A percentile compares a stretch with the other conserved stretches of the same genome.
phyloP scores from a whole-genome alignment of 2,888 invertebrate species.

The Cheilosia vernalis region DNA sequence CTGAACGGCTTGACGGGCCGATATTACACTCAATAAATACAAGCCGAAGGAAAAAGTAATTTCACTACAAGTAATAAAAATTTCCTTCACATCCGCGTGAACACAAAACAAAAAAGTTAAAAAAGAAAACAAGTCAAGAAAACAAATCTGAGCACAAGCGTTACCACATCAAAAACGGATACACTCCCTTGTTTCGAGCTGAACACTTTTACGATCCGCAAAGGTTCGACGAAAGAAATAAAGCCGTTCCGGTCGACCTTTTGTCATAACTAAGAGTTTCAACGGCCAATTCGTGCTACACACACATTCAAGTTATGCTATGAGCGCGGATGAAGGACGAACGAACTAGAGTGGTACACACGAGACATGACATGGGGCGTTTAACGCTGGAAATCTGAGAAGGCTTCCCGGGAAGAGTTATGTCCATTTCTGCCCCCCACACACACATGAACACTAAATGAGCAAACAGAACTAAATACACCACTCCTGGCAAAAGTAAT shows the following conservation, averaged over 20 bases:
- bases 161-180: slow-evolving; percentile 39
- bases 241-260: slow-evolving; percentile 66
- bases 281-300: slow-evolving; percentile 59
- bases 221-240: slow-evolving; percentile 69
- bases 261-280: slow-evolving; percentile 70
- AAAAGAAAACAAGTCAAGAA: slow-evolving; percentile 4
- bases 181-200: slow-evolving; percentile 33
- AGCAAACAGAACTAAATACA: slow-evolving; percentile 74
- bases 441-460: slow-evolving; percentile 59
- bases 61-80: slow-evolving; percentile 71
- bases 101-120: background rate
- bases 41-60: slow-evolving; percentile 45
- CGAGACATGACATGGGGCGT: slow-evolving; percentile 10
- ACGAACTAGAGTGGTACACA: slow-evolving; percentile 9
- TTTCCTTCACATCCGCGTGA: slow-evolving; percentile 28
- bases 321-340: slow-evolving; percentile 35
- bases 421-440: slow-evolving; percentile 33
- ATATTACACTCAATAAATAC: slow-evolving; percentile 68
- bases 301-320: slow-evolving; percentile 42
- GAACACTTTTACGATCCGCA: slow-evolving; percentile 62
- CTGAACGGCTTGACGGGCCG: slow-evolving; percentile 37
- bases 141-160: slow-evolving; percentile 53
- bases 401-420: slow-evolving; percentile 54
- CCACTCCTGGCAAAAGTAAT: slow-evolving; percentile 71
- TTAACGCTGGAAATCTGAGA: slow-evolving; percentile 24